These are phyloP conservation scores for Cyprinodon variegatus DNA, from an alignment of 2,113 vertebrate species.

Conservation along the genomic window DNA sequence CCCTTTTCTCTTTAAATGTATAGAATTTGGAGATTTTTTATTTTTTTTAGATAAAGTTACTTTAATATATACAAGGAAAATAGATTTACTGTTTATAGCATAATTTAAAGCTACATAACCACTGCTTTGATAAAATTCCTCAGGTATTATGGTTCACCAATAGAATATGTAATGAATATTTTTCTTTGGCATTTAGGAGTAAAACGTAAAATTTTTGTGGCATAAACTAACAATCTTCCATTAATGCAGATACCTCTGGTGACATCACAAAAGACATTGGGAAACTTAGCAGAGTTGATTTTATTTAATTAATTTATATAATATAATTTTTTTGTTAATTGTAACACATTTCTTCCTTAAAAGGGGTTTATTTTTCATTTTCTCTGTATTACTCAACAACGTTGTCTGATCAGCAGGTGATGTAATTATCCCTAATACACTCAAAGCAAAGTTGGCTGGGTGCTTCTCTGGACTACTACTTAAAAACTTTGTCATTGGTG, in stretches of 20 bases:
- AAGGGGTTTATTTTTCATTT: not conserved
- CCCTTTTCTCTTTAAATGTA: not conserved
- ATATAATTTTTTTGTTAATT: not conserved
- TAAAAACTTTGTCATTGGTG: not conserved
- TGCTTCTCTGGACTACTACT: not conserved
- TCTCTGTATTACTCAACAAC: not conserved
- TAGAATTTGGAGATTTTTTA: too few species aligned
- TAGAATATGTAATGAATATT: too few species aligned
- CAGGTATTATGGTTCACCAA: too few species aligned
- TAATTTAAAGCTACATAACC: too few species aligned
- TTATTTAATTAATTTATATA: not conserved
- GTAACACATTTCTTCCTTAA: not conserved
- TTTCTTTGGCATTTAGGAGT: not conserved
- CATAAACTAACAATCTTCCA: not conserved
- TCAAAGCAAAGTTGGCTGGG: not conserved
- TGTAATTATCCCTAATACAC: not conserved
- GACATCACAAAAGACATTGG: not conserved
- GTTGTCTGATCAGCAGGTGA: not conserved
- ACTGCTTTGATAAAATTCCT: too few species aligned
- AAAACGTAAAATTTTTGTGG: not conserved
- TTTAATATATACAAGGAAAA: too few species aligned
- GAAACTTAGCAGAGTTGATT: not conserved
- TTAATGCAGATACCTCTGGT: not conserved
- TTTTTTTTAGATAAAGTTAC: too few species aligned
- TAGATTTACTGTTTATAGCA: too few species aligned